Conservation (phyloP, 2,797 vertebrate genomes). For the Knipowitschia caucasica region DNA sequence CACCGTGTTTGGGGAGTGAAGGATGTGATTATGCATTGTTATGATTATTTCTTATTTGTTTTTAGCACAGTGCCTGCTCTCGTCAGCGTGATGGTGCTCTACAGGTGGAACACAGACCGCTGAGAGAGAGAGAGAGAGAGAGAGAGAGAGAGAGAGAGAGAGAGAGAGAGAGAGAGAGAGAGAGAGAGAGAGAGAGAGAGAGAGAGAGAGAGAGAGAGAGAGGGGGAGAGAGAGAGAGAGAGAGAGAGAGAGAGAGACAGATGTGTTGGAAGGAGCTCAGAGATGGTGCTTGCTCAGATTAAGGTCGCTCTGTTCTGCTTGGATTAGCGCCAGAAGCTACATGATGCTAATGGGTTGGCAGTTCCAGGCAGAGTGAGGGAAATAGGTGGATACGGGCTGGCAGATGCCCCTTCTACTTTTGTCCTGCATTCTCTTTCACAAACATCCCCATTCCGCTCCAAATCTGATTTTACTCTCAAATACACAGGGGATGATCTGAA, state of each 20-base stretch:
- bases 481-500: constrained; percentile 27
- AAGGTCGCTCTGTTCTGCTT: constrained; percentile 55
- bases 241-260: constrained; percentile 49
- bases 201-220: too few relatives aligned
- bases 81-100: constrained; percentile 31
- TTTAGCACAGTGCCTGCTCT: too few relatives aligned
- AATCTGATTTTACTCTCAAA: constrained; percentile 22
- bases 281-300: constrained; percentile 56
- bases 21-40: too few relatives aligned
- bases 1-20: too few relatives aligned
- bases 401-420: constrained; percentile 44
- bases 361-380: constrained; percentile 24
- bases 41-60: too few relatives aligned
- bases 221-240: too few relatives aligned
- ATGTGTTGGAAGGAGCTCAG: constrained; percentile 49
- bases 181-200: too few relatives aligned
- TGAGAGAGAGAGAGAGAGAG: too few relatives aligned
- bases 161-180: too few relatives aligned
- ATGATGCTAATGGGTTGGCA: constrained; percentile 62
- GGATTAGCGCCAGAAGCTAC: constrained; percentile 55
- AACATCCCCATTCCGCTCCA: background rate
- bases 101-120: constrained; percentile 7
- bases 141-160: too few relatives aligned
- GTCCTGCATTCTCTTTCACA: constrained; percentile 7
- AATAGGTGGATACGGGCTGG: constrained; percentile 27